Conservation (phyloP, 2,113 vertebrate genomes). For the Pipra filicauda region DNA sequence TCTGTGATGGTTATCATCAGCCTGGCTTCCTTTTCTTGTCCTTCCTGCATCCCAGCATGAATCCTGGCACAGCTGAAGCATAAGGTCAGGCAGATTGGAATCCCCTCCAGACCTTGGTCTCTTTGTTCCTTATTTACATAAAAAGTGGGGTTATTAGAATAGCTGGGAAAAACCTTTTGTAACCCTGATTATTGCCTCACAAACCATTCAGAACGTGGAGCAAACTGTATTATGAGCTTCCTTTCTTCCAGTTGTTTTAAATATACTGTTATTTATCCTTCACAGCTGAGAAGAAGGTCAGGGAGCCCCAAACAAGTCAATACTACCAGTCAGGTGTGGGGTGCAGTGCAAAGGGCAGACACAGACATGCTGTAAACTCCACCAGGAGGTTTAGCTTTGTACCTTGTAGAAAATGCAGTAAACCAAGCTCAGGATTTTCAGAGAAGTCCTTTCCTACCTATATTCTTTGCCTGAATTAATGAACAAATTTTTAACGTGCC, state of each 20-base stretch:
- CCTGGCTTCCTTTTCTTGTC: neutral
- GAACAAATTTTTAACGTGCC: neutral
- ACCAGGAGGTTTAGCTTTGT: neutral
- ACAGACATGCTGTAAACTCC: accelerated
- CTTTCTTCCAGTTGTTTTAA: neutral
- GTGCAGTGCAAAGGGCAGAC: neutral
- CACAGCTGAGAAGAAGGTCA: neutral
- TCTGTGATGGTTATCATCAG: neutral
- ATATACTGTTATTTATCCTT: neutral
- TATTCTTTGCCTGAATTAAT: neutral
- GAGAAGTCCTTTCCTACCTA: neutral
- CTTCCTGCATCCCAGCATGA: neutral
- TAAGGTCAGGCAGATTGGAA: neutral
- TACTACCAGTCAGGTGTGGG: neutral
- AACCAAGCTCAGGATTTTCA: neutral
- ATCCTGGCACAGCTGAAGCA: neutral
- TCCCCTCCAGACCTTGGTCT: neutral
- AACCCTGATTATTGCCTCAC: neutral
- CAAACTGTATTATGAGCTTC: neutral
- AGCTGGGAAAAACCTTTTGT: neutral
- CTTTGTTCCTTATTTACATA: neutral
- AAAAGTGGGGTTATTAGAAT: neutral
- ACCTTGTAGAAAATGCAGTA: neutral
- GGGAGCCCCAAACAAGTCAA: neutral
- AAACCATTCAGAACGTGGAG: neutral